These are phyloP conservation scores for Takifugu ocellatus DNA, from an alignment of 2,797 vertebrate genomes.

Conservation along the genomic window DNA sequence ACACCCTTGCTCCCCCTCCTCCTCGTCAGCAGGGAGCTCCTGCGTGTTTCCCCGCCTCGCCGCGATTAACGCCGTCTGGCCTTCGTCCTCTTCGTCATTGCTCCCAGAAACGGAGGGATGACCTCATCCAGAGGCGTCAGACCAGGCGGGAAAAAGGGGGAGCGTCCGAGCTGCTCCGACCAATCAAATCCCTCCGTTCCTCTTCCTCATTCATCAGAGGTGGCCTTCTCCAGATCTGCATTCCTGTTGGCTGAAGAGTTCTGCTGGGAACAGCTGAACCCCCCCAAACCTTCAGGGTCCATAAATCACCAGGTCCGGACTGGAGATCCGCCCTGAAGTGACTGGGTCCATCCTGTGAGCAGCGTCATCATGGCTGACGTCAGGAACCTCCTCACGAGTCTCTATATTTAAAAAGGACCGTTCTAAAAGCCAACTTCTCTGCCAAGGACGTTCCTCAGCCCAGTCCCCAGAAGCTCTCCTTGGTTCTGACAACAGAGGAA, in stretches of 20 bases:
- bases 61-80: conserved; percentile 63
- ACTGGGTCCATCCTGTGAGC: too few species aligned
- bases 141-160: not conserved
- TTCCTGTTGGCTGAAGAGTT: too few species aligned
- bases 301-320: too few species aligned
- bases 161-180: conserved; percentile 3
- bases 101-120: conserved; percentile 31
- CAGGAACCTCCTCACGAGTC: not conserved
- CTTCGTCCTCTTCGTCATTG: conserved; percentile 52
- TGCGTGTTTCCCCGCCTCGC: conserved; percentile 41
- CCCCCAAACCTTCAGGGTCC: too few species aligned
- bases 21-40: conserved; percentile 33
- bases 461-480: too few species aligned
- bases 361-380: too few species aligned
- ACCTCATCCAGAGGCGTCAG: conserved; percentile 30
- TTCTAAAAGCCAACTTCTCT: too few species aligned
- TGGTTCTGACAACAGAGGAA: not conserved
- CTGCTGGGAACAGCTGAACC: too few species aligned
- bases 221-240: too few species aligned
- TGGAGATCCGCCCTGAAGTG: too few species aligned
- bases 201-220: too few species aligned
- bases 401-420: not conserved
- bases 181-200: not conserved
- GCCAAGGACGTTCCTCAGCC: not conserved
- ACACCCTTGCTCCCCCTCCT: conserved; percentile 13